A percentile compares a stretch with the other conserved stretches of the same genome.
phyloP scores from a whole-genome alignment of 2,113 vertebrate genomes.

The Heterochromis multidens region DNA sequence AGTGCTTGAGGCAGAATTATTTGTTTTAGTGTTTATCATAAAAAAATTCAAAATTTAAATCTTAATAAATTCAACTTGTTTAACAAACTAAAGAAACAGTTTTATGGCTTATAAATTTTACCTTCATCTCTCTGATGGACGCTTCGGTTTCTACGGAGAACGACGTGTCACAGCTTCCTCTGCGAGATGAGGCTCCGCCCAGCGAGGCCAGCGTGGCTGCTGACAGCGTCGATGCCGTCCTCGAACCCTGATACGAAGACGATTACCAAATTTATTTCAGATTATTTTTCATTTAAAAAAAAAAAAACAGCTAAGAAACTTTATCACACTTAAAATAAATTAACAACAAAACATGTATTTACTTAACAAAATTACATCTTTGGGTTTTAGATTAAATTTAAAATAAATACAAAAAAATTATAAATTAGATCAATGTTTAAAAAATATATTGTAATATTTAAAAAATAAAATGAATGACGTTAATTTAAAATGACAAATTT shows the following conservation, averaged over 20 bases:
- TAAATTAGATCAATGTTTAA: too few relatives aligned
- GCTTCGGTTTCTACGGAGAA: constrained; percentile 90
- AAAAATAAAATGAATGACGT: not conserved
- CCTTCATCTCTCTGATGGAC: constrained; percentile 93
- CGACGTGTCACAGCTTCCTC: constrained; percentile 90
- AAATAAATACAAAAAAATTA: not conserved
- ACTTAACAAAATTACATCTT: not conserved
- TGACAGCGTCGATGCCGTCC: constrained; percentile 84
- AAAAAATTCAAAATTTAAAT: not conserved
- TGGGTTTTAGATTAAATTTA: not conserved
- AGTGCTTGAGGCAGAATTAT: not conserved
- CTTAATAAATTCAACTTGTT: not conserved
- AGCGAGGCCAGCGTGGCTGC: constrained; percentile 88
- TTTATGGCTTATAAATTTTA: constrained; percentile 19
- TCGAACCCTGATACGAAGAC: constrained; percentile 73
- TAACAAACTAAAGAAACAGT: not conserved
- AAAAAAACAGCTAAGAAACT: not conserved
- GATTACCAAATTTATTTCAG: not conserved
- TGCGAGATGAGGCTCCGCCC: constrained; percentile 85
- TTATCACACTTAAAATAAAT: not conserved
- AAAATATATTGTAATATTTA: not conserved
- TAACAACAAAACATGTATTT: not conserved
- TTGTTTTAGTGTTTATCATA: too few relatives aligned
- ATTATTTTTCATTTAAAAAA: too few relatives aligned
- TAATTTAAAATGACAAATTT: too few relatives aligned